These are phyloP conservation scores for Seira ritae DNA, from an alignment of 2,888 invertebrate genomes.

Conservation along the genomic window DNA sequence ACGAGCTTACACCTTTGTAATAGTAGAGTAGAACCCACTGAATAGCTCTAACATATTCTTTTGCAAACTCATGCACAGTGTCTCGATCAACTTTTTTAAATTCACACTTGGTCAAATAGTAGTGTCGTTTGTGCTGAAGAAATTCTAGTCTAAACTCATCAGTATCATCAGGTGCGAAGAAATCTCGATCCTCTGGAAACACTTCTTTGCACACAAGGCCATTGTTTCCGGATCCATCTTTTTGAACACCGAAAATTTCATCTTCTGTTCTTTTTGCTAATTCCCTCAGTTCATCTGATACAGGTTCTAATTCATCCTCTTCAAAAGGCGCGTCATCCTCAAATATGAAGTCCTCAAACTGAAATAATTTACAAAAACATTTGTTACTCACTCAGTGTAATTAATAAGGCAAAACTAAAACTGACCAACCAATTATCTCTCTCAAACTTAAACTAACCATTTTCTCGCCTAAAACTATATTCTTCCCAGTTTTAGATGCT, in stretches of 20 bases:
- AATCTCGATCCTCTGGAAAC: constrained; percentile 78
- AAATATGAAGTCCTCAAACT: constrained; percentile 69
- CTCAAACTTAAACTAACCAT: constrained; percentile 67
- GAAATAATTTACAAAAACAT: constrained; percentile 18
- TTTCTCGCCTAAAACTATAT: constrained; percentile 75
- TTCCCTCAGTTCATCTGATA: constrained; percentile 79
- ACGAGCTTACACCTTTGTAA: constrained; percentile 96
- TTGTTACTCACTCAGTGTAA: not conserved
- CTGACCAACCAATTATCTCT: too few relatives aligned
- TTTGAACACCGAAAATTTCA: constrained; percentile 77
- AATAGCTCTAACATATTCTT: constrained; percentile 92
- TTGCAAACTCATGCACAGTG: constrained; percentile 87
- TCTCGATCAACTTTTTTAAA: constrained; percentile 88
- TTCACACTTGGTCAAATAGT: constrained; percentile 93
- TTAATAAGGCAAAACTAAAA: constrained; percentile 13
- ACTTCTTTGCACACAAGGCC: constrained; percentile 75
- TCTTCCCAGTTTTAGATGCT: constrained; percentile 85
- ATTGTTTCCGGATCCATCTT: constrained; percentile 36
- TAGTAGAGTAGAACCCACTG: constrained; percentile 99
- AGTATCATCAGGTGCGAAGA: constrained; percentile 79
- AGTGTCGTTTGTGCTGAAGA: constrained; percentile 88
- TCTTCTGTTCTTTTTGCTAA: constrained; percentile 82
- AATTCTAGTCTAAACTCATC: constrained; percentile 82
- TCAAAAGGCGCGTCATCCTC: constrained; percentile 65
- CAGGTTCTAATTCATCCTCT: constrained; percentile 65